phyloP scores from a whole-genome alignment of 64 coral and sea anemone species.

The Hydrozoanthus tunicans region DNA sequence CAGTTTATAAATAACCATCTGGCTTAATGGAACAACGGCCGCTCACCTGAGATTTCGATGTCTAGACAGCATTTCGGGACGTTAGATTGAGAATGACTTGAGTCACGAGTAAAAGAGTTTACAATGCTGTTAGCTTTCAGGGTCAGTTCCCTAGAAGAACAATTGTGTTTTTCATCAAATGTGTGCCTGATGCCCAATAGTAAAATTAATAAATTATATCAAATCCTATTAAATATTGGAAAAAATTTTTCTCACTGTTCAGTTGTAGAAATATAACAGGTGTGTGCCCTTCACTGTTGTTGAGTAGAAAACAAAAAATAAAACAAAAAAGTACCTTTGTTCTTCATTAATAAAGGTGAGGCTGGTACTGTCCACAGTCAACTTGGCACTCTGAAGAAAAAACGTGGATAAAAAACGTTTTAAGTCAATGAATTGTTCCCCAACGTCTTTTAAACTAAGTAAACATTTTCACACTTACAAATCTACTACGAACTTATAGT shows the following conservation, averaged over 20 bases:
- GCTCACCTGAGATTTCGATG: slow-evolving; percentile 65
- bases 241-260: not conserved
- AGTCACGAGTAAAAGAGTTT: not conserved
- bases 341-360: slow-evolving; percentile 75
- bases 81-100: slow-evolving; percentile 15
- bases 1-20: too few relatives aligned
- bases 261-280: not conserved
- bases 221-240: not conserved
- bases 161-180: not conserved
- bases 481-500: too few relatives aligned
- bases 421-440: too few relatives aligned
- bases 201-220: too few relatives aligned
- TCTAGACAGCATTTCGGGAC: slow-evolving; percentile 38
- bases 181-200: too few relatives aligned
- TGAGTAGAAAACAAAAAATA: not conserved
- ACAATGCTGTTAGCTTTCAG: slow-evolving; percentile 24
- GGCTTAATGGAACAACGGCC: not conserved
- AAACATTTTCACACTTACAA: too few relatives aligned
- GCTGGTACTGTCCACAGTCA: slow-evolving; percentile 30
- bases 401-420: not conserved
- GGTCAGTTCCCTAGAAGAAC: slow-evolving; percentile 35
- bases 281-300: not conserved
- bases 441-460: too few relatives aligned
- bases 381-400: slow-evolving; percentile 45
- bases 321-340: slow-evolving; percentile 57